Evolutionary conservation across 2,113 vertebrate genomes (phyloP).

Genomic region (Physeter macrocephalus): DNA sequence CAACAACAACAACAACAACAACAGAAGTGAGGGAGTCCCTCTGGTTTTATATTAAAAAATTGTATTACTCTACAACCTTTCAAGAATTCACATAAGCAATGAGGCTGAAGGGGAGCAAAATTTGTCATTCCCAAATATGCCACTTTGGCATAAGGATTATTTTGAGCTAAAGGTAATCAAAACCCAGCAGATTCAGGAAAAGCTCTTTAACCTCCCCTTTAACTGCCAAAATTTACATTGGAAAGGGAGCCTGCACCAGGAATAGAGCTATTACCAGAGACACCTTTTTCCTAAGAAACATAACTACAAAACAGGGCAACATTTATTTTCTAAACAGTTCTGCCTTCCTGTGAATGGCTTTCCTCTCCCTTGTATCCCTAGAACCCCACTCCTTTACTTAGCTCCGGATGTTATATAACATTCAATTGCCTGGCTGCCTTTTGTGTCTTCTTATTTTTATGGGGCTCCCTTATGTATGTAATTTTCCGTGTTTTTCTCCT

Average conservation of each 20-base stretch:
- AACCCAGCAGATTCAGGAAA: neutral
- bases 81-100: neutral
- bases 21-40: neutral
- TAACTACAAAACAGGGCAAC: neutral
- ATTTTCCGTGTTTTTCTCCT: neutral
- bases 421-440: neutral
- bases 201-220: neutral
- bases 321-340: neutral
- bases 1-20: no score
- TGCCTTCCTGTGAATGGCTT: neutral
- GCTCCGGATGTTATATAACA: neutral
- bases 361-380: neutral
- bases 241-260: neutral
- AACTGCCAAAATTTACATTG: neutral
- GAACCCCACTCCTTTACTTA: neutral
- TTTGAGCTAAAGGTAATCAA: neutral
- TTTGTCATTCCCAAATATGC: neutral
- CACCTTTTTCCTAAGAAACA: neutral
- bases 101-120: neutral
- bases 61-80: neutral
- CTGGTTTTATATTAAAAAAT: constrained; percentile 14
- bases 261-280: neutral
- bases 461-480: neutral
- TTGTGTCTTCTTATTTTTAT: neutral
- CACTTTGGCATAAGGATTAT: neutral